A percentile compares a stretch with the other conserved stretches of the same genome.
Evolutionary conservation across 2,113 vertebrate genomes (phyloP).

Genomic region (Speoplatyrhinus poulsoni): DNA sequence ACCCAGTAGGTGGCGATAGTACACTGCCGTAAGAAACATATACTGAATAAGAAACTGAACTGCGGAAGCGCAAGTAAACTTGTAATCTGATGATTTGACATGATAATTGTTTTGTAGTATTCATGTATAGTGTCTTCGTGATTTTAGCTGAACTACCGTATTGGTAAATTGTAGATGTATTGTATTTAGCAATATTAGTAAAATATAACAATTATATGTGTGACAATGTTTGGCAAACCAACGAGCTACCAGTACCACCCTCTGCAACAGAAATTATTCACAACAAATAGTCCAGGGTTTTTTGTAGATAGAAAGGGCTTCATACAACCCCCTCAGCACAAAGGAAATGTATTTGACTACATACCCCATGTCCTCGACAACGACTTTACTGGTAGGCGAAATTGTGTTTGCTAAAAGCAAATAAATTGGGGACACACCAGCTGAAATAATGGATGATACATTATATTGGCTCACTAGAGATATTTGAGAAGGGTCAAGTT

Average conservation of each 20-base stretch:
- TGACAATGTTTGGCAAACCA: conserved; percentile 71
- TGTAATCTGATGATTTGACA: background rate
- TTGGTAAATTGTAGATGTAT: too few relatives aligned
- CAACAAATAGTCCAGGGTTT: conserved; percentile 72
- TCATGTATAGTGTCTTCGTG: background rate
- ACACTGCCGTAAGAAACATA: background rate
- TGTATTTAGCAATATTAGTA: too few relatives aligned
- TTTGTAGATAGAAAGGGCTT: conserved; percentile 63
- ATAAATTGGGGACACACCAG: too few relatives aligned
- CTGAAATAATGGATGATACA: too few relatives aligned
- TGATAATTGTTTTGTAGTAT: background rate
- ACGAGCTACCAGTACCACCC: conserved; percentile 72
- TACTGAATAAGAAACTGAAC: too few relatives aligned
- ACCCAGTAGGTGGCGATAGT: conserved; percentile 14
- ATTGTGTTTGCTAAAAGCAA: too few relatives aligned
- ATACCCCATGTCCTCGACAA: conserved; percentile 69
- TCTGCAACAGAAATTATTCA: conserved; percentile 77
- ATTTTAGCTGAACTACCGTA: too few relatives aligned
- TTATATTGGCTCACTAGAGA: too few relatives aligned
- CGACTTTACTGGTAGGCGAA: conserved; percentile 68
- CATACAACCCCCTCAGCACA: conserved; percentile 40
- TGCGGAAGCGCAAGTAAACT: background rate
- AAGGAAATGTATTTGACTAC: conserved; percentile 75
- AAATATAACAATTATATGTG: background rate
- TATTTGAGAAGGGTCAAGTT: too few relatives aligned